Evolutionary conservation across 2,113 vertebrate species (phyloP).

Genomic region (Thermophis baileyi): DNA sequence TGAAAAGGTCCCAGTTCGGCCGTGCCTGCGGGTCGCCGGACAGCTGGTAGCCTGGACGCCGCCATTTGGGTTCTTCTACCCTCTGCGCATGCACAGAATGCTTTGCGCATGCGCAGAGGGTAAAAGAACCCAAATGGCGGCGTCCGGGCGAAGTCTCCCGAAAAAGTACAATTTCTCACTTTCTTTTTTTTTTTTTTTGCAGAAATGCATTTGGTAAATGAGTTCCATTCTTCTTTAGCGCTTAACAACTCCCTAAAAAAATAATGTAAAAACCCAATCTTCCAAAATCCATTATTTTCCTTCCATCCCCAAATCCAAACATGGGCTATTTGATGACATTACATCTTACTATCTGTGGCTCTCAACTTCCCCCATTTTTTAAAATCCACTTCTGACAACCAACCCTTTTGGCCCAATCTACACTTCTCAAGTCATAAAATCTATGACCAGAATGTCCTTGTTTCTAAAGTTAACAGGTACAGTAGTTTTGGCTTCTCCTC

Average conservation of each 20-base stretch:
- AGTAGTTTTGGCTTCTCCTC: background rate
- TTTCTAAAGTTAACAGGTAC: background rate
- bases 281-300: background rate
- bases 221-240: background rate
- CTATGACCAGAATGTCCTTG: background rate
- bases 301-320: background rate
- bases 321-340: background rate
- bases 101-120: too few relatives aligned
- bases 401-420: background rate
- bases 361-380: background rate
- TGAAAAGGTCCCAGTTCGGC: too few relatives aligned
- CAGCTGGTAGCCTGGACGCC: too few relatives aligned
- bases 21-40: too few relatives aligned
- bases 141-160: too few relatives aligned
- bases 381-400: background rate
- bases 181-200: background rate
- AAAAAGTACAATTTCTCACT: background rate
- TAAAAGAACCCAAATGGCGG: too few relatives aligned
- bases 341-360: background rate
- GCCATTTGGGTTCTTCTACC: too few relatives aligned
- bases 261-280: background rate
- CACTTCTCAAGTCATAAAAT: background rate
- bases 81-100: too few relatives aligned
- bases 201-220: background rate
- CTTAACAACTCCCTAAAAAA: background rate